Conservation (phyloP, 2,888 invertebrate species). For the Ptilodon capucinus region DNA sequence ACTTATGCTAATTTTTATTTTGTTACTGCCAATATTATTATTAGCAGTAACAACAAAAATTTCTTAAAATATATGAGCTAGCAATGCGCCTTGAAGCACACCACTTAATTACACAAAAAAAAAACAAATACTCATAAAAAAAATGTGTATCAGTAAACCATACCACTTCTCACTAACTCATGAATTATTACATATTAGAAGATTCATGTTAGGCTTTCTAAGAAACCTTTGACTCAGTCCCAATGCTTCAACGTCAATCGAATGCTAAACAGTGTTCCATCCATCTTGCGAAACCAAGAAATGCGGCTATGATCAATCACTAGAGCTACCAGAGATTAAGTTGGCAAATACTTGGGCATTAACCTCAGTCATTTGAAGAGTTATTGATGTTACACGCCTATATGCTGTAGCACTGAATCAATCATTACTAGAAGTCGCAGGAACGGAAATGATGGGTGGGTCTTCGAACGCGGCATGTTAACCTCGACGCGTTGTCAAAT, state of each 20-base stretch:
- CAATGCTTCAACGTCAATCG: conserved; percentile 15
- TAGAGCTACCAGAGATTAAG: conserved; percentile 1
- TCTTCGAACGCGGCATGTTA: too few species aligned
- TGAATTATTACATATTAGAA: not conserved
- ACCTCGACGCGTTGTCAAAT: too few species aligned
- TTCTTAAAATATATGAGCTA: not conserved
- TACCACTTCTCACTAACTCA: not conserved
- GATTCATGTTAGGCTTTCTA: conserved; percentile 9
- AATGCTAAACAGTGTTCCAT: conserved; percentile 1
- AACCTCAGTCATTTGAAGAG: not conserved
- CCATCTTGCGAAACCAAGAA: conserved; percentile 5
- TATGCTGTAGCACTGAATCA: not conserved
- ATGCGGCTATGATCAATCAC: not conserved
- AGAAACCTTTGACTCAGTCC: conserved; percentile 13
- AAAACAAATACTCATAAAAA: not conserved
- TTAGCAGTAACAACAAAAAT: too few species aligned
- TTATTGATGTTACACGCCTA: not conserved
- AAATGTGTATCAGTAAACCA: not conserved
- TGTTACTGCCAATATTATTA: too few species aligned
- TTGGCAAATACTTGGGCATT: not conserved
- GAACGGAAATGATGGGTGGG: not conserved
- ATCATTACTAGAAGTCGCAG: not conserved
- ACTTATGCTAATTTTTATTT: too few species aligned
- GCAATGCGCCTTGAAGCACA: not conserved
- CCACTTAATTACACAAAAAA: not conserved